Conservation (phyloP, 2,888 invertebrate genomes). For the Coronaproctus castanopsis region DNA sequence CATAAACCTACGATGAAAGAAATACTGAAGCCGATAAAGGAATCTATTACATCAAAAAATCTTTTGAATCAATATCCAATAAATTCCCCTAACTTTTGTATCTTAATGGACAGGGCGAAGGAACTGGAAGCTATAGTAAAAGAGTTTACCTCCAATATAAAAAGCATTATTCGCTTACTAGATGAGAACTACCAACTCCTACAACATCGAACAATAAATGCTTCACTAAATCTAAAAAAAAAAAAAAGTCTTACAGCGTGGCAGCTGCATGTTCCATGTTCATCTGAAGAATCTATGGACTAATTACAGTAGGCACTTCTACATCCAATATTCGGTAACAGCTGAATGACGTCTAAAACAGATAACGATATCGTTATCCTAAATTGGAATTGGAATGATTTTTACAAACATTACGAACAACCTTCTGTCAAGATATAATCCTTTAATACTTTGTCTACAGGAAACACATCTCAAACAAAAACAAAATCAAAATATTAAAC, state of each 20-base stretch:
- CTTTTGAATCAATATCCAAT: background rate
- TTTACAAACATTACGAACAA: background rate
- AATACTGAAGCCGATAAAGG: background rate
- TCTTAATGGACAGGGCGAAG: background rate
- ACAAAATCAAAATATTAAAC: background rate
- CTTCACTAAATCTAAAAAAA: background rate
- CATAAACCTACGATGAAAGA: background rate
- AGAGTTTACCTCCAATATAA: background rate
- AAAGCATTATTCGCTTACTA: background rate
- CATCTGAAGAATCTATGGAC: background rate
- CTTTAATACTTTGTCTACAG: background rate
- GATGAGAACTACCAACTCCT: background rate
- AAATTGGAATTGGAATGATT: background rate
- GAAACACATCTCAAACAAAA: background rate
- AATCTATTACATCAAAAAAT: background rate
- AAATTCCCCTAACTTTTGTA: background rate
- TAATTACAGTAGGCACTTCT: background rate
- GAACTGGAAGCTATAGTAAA: background rate
- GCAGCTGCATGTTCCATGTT: background rate
- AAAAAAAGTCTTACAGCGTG: background rate
- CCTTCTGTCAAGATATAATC: background rate
- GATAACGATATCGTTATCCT: background rate
- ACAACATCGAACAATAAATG: background rate
- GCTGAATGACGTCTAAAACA: background rate
- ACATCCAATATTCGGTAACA: background rate